phyloP scores from a whole-genome alignment of 2,113 vertebrate genomes.

The Cyprinodon tularosa region DNA sequence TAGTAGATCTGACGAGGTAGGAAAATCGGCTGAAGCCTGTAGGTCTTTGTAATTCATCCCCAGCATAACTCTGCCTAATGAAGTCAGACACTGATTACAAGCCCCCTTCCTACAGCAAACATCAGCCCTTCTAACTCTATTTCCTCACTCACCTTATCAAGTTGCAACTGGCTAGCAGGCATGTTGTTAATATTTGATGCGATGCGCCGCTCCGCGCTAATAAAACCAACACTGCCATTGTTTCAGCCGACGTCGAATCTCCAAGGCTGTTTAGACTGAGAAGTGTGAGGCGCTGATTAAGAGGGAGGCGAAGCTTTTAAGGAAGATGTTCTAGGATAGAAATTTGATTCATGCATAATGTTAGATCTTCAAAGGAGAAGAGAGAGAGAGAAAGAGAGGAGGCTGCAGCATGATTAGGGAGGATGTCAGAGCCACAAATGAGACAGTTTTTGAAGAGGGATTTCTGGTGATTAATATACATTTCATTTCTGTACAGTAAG shows the following conservation, averaged over 20 bases:
- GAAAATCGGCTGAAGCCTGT: conserved; percentile 3
- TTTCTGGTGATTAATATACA: conserved; percentile 35
- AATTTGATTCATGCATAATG: conserved; percentile 31
- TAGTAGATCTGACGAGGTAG: conserved; percentile 10
- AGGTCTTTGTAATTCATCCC: conserved; percentile 44
- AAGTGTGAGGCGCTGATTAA: conserved; percentile 31
- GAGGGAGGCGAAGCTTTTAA: conserved; percentile 26
- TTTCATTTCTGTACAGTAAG: conserved; percentile 33
- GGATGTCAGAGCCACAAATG: conserved; percentile 21
- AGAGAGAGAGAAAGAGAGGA: conserved; percentile 3
- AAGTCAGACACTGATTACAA: conserved; percentile 59
- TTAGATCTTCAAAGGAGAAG: conserved; percentile 26
- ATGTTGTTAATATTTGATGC: conserved; percentile 58
- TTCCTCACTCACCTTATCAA: conserved; percentile 39
- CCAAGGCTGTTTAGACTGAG: conserved; percentile 16
- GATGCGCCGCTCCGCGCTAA: conserved; percentile 21
- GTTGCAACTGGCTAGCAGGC: conserved; percentile 22
- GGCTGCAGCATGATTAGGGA: conserved; percentile 9
- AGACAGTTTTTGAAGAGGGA: conserved; percentile 18
- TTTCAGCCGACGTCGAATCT: conserved; percentile 29
- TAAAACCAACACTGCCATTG: conserved; percentile 21
- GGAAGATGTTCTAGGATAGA: conserved; percentile 24
- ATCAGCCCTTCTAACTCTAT: conserved; percentile 40
- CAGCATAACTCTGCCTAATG: conserved; percentile 44
- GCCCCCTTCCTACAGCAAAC: conserved; percentile 37